These are phyloP conservation scores for Lagocephalus sceleratus DNA, from an alignment of 2,797 vertebrate species.

Conservation along the genomic window DNA sequence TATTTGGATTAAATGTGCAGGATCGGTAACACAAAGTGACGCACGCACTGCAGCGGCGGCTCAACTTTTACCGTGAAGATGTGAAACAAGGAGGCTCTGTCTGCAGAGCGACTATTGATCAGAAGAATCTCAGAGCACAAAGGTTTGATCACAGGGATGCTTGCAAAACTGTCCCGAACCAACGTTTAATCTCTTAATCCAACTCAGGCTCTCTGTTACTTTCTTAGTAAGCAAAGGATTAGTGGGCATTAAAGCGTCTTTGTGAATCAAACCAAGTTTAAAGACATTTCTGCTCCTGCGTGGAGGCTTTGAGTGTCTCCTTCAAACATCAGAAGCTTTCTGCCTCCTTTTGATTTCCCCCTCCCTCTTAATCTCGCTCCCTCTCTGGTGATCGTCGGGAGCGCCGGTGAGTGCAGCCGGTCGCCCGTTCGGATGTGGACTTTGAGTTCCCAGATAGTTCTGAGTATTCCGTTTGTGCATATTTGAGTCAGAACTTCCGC, in stretches of 20 bases:
- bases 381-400: slow-evolving; percentile 26
- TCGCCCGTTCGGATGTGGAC: not conserved
- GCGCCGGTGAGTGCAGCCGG: too few relatives aligned
- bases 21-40: too few relatives aligned
- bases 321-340: slow-evolving; percentile 38
- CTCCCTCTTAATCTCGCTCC: slow-evolving; percentile 28
- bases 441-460: slow-evolving; percentile 10
- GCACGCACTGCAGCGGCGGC: not conserved
- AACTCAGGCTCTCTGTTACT: slow-evolving; percentile 8
- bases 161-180: slow-evolving; percentile 23
- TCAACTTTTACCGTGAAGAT: not conserved
- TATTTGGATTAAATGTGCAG: too few relatives aligned
- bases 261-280: slow-evolving; percentile 37
- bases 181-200: slow-evolving; percentile 17
- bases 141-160: slow-evolving; percentile 17
- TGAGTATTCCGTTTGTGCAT: slow-evolving; percentile 28
- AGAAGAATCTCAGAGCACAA: slow-evolving; percentile 10
- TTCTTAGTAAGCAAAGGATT: slow-evolving; percentile 32
- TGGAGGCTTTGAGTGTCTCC: slow-evolving; percentile 33
- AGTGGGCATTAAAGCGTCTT: slow-evolving; percentile 26
- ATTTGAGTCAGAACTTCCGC: not conserved
- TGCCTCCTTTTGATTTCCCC: slow-evolving; percentile 25
- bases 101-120: slow-evolving; percentile 4
- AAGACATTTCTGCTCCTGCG: slow-evolving; percentile 19
- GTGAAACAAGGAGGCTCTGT: not conserved